Evolutionary conservation across 2,888 invertebrate genomes (phyloP).

Genomic region (Drosophila merina): DNA sequence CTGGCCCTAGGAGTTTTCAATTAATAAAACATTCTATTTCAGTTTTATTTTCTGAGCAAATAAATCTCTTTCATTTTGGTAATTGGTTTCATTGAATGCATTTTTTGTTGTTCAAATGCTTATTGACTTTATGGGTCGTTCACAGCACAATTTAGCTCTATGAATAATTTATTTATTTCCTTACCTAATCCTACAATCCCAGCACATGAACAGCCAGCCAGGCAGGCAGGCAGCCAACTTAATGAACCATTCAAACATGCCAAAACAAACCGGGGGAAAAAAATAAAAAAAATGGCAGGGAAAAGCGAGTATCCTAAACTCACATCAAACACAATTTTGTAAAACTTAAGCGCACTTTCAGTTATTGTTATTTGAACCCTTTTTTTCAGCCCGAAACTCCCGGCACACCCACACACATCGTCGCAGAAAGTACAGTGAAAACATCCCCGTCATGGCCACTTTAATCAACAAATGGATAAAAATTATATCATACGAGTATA

Average conservation of each 20-base stretch:
- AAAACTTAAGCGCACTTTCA: slow-evolving; percentile 47
- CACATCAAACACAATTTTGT: slow-evolving; percentile 68
- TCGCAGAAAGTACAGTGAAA: slow-evolving; percentile 26
- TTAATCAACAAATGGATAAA: slow-evolving; percentile 74
- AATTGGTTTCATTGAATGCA: not conserved
- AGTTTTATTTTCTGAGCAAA: not conserved
- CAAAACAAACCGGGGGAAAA: slow-evolving; percentile 16
- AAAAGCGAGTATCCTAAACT: slow-evolving; percentile 27
- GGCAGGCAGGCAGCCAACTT: slow-evolving; percentile 58
- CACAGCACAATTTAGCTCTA: slow-evolving; percentile 3
- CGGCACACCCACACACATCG: slow-evolving; percentile 2
- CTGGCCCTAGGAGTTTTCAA: not conserved
- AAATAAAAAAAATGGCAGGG: slow-evolving; percentile 6
- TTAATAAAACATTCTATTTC: not conserved
- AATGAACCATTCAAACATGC: slow-evolving; percentile 64
- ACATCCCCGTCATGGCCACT: slow-evolving; percentile 62
- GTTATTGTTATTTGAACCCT: slow-evolving; percentile 68
- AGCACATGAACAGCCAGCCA: slow-evolving; percentile 33
- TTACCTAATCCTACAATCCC: slow-evolving; percentile 11
- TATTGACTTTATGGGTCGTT: slow-evolving; percentile 10
- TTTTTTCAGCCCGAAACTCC: slow-evolving; percentile 24
- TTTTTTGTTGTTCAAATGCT: not conserved
- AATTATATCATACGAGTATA: slow-evolving; percentile 6
- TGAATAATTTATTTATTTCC: slow-evolving; percentile 37
- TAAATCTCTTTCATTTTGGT: too few species aligned